A percentile compares a stretch with the other conserved stretches of the same genome.
Conservation (phyloP, 2,888 invertebrate species). For the Muscina levida region DNA sequence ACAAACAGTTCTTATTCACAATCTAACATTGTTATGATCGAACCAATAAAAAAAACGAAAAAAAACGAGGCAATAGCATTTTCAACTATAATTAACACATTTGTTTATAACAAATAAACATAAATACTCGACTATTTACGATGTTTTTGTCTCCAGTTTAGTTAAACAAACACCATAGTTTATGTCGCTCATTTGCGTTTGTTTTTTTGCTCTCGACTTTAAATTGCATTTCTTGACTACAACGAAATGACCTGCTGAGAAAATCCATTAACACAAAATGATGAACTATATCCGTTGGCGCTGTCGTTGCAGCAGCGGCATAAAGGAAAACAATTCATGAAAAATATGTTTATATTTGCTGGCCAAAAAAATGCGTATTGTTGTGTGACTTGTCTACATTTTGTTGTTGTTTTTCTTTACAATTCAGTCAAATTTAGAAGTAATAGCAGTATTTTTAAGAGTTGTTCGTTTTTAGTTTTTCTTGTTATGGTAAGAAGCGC, state of each 20-base stretch:
- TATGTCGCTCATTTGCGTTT: no score
- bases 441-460: no score
- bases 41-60: no score
- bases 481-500: no score
- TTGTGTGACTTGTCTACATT: background rate
- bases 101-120: slow-evolving; percentile 1
- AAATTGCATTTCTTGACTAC: background rate
- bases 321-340: background rate
- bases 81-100: slow-evolving; percentile 45
- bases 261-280: slow-evolving; percentile 29
- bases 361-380: slow-evolving; percentile 20
- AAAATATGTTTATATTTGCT: slow-evolving; percentile 27
- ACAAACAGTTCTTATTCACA: no score
- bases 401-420: background rate
- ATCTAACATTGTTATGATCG: no score
- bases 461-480: no score
- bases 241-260: slow-evolving; percentile 43
- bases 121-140: background rate
- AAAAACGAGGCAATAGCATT: no score
- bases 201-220: slow-evolving; percentile 3
- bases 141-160: background rate
- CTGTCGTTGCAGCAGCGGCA: background rate
- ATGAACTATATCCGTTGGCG: background rate
- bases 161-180: slow-evolving; percentile 11
- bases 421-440: background rate